These are phyloP conservation scores for Tridacna gigas DNA, from an alignment of 2,888 invertebrate species.

Conservation along the genomic window DNA sequence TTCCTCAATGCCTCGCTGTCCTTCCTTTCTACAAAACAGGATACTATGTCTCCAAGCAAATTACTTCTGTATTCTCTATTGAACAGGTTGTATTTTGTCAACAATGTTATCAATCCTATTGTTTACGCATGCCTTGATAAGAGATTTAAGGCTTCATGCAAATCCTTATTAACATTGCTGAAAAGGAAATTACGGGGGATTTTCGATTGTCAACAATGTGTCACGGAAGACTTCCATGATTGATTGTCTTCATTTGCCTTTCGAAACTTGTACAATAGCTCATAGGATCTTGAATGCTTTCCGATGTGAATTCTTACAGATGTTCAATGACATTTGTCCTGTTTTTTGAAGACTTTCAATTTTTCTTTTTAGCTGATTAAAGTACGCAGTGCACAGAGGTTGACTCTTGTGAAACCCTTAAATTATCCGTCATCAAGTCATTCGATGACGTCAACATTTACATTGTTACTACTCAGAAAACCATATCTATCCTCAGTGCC, in stretches of 20 bases:
- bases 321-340: background rate
- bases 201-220: background rate
- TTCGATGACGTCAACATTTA: too few species aligned
- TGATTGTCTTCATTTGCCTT: background rate
- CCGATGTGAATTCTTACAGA: background rate
- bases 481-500: too few species aligned
- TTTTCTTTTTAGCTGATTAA: too few species aligned
- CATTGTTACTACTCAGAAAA: too few species aligned
- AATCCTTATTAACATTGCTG: constrained; percentile 7
- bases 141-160: constrained; percentile 40
- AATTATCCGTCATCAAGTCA: too few species aligned
- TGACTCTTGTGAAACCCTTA: too few species aligned
- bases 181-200: background rate
- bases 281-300: background rate
- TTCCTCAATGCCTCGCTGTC: constrained; percentile 35
- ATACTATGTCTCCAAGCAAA: constrained; percentile 26
- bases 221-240: background rate
- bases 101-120: constrained; percentile 50
- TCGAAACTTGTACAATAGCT: background rate
- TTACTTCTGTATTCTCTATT: constrained; percentile 37
- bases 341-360: too few species aligned
- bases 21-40: constrained; percentile 27
- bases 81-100: constrained; percentile 48
- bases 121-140: constrained; percentile 45
- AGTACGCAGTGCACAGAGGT: too few species aligned